A percentile compares a stretch with the other conserved stretches of the same genome.
These are phyloP conservation scores for Disparrhopalites patrizii DNA, from an alignment of 2,888 invertebrate genomes.

Conservation along the genomic window DNA sequence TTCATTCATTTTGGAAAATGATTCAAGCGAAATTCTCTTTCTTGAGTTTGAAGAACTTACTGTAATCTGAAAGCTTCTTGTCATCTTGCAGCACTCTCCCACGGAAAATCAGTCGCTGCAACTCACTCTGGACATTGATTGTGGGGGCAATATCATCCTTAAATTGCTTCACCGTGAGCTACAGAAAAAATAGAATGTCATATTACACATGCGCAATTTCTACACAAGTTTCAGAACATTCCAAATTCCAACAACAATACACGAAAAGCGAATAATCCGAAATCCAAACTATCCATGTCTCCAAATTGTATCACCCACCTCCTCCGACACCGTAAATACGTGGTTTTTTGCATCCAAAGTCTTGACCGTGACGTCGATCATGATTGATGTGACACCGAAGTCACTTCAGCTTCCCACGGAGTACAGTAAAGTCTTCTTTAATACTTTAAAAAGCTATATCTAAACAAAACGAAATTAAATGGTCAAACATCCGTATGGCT, in stretches of 20 bases:
- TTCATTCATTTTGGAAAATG: conserved; percentile 2
- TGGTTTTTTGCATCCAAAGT: conserved; percentile 85
- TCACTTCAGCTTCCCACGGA: too few species aligned
- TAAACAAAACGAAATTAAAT: too few species aligned
- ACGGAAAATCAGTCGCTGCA: conserved; percentile 88
- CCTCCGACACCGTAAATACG: conserved; percentile 73
- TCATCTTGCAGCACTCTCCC: conserved; percentile 90
- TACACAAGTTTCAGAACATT: background rate
- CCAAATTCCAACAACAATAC: conserved; percentile 9
- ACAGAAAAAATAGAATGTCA: background rate
- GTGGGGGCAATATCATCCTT: conserved; percentile 73
- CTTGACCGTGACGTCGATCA: conserved; percentile 67
- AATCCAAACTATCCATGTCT: background rate
- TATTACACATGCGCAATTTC: conserved; percentile 1
- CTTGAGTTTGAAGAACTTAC: conserved; percentile 54
- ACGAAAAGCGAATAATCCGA: background rate
- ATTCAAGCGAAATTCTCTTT: background rate
- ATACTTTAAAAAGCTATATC: too few species aligned
- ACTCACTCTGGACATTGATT: conserved; percentile 72
- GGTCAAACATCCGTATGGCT: too few species aligned
- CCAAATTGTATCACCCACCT: conserved; percentile 60
- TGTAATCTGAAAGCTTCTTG: conserved; percentile 76
- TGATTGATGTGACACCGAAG: background rate
- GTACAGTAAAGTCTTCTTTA: too few species aligned
- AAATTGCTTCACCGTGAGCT: conserved; percentile 55